Conservation (phyloP, 2,113 vertebrate species). For the Mus pahari region DNA sequence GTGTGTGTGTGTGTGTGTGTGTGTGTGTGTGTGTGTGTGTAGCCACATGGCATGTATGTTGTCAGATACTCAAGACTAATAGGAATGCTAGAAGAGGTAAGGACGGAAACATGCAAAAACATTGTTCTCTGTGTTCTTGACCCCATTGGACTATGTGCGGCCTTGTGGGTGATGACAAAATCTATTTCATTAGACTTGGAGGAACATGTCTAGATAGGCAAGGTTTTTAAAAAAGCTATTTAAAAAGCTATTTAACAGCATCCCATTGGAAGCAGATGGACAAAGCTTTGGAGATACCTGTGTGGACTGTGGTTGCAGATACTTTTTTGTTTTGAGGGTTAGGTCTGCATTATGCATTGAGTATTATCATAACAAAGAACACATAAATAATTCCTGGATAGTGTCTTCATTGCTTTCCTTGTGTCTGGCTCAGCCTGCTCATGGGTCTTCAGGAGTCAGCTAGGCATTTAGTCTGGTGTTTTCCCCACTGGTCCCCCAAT, state of each 20-base stretch:
- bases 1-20: neutral
- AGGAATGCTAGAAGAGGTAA: neutral
- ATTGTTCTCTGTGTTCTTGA: too few species aligned
- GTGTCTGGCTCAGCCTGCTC: neutral
- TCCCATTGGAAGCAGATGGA: neutral
- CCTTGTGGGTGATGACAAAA: neutral
- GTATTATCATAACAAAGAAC: neutral
- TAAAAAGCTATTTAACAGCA: neutral
- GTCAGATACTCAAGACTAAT: neutral
- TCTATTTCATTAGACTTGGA: neutral
- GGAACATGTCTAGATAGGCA: neutral
- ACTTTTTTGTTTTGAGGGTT: neutral
- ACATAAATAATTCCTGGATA: neutral
- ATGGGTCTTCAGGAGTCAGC: neutral
- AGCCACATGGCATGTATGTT: neutral
- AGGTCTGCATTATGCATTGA: neutral
- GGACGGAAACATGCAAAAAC: neutral
- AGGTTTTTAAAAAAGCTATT: too few species aligned
- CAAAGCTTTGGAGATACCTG: neutral
- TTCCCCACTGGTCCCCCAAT: neutral
- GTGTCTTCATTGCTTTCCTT: neutral
- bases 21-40: neutral
- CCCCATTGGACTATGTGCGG: neutral
- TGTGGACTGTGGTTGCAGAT: neutral
- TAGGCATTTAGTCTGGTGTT: neutral